Conservation (phyloP, 2,113 vertebrate genomes). For the Chroicocephalus ridibundus region DNA sequence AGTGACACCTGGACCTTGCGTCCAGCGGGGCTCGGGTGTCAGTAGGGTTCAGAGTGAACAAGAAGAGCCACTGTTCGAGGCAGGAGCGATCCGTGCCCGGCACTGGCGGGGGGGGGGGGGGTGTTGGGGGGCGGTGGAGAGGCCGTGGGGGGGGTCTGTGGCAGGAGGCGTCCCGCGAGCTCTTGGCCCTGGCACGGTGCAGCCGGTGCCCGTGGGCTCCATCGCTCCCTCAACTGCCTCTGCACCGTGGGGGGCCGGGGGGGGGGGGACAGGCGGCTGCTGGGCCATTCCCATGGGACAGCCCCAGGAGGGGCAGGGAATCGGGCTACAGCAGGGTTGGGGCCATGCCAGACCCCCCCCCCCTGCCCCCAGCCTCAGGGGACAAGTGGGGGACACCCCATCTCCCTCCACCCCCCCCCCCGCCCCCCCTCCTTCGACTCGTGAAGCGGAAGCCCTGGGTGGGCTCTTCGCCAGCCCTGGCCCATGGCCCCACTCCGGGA, state of each 20-base stretch:
- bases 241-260: no score
- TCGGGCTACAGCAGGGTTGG: neutral
- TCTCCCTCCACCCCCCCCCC: neutral
- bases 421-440: no score
- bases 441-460: neutral
- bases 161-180: no score
- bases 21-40: neutral
- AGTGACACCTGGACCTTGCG: neutral
- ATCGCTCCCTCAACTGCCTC: no score
- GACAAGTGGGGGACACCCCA: no score
- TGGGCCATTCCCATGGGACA: neutral
- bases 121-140: neutral
- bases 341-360: neutral
- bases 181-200: no score
- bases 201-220: neutral
- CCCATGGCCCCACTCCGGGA: neutral
- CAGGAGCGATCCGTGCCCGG: rapidly evolving
- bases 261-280: no score
- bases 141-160: rapidly evolving
- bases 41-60: neutral
- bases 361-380: neutral
- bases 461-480: no score
- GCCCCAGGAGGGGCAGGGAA: neutral
- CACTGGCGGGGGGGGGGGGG: no score
- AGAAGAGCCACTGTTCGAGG: no score